phyloP scores from a whole-genome alignment of 37 sponge, comb jelly and placozoan species.

The Eunapius fragilis region DNA sequence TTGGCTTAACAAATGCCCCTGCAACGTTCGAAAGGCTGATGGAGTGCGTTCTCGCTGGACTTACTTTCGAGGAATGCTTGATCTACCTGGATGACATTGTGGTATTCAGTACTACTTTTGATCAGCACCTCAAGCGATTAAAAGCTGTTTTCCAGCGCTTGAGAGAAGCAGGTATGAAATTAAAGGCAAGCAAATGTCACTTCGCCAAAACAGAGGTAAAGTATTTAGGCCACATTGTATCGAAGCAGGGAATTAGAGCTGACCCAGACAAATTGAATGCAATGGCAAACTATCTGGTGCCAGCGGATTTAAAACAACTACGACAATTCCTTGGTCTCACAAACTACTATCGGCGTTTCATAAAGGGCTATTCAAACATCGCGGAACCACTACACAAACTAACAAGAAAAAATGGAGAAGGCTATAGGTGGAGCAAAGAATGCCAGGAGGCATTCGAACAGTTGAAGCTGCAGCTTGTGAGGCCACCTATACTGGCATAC shows the following conservation, averaged over 20 bases:
- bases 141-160: background rate
- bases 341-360: no score
- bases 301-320: no score
- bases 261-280: slow-evolving; percentile 27
- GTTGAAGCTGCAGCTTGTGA: no score
- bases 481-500: no score
- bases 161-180: background rate
- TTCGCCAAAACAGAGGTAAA: slow-evolving; percentile 16
- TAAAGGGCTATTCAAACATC: no score
- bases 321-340: no score
- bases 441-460: no score
- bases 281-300: slow-evolving; percentile 30
- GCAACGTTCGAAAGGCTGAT: slow-evolving; percentile 35
- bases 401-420: no score
- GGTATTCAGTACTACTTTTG: slow-evolving; percentile 4
- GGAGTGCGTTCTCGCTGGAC: slow-evolving; percentile 18
- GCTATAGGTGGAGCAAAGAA: no score
- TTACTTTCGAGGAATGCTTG: background rate
- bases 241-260: slow-evolving; percentile 12
- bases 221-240: slow-evolving; percentile 49
- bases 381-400: no score
- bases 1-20: slow-evolving; percentile 28
- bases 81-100: slow-evolving; percentile 34
- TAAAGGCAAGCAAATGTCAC: slow-evolving; percentile 20
- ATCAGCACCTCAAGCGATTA: slow-evolving; percentile 1